phyloP scores from a whole-genome alignment of 2,113 vertebrate species.

The Lutjanus erythropterus region DNA sequence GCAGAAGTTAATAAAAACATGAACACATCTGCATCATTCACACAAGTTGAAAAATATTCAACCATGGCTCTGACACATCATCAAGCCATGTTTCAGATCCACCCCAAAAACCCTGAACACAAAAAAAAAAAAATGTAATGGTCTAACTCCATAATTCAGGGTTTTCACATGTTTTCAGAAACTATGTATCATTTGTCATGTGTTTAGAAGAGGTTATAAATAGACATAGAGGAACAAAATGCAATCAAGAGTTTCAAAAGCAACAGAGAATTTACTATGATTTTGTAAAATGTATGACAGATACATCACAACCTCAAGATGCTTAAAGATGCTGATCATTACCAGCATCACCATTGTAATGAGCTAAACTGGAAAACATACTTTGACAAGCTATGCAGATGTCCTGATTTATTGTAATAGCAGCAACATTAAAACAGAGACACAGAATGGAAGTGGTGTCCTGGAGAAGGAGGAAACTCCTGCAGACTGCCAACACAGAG shows the following conservation, averaged over 20 bases:
- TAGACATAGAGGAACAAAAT: background rate
- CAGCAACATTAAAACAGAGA: background rate
- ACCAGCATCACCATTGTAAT: too few relatives aligned
- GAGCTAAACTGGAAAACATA: background rate
- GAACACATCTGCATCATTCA: too few relatives aligned
- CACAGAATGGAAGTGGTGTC: background rate
- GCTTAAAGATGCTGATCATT: background rate
- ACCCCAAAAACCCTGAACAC: too few relatives aligned
- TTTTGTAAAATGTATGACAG: background rate
- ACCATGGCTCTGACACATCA: too few relatives aligned
- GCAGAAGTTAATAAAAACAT: too few relatives aligned
- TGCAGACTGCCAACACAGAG: background rate
- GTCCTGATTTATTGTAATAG: too few relatives aligned
- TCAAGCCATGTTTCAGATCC: too few relatives aligned
- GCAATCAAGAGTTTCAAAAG: background rate
- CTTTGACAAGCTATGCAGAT: background rate
- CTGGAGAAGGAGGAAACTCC: background rate
- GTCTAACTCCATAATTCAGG: too few relatives aligned
- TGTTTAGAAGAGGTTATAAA: background rate
- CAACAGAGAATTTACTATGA: background rate
- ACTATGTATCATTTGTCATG: too few relatives aligned
- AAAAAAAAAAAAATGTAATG: too few relatives aligned
- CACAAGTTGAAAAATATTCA: too few relatives aligned
- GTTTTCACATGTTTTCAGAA: too few relatives aligned
- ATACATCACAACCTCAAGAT: background rate